phyloP scores from a whole-genome alignment of 2,888 invertebrate species.

The Sinelater perroti region DNA sequence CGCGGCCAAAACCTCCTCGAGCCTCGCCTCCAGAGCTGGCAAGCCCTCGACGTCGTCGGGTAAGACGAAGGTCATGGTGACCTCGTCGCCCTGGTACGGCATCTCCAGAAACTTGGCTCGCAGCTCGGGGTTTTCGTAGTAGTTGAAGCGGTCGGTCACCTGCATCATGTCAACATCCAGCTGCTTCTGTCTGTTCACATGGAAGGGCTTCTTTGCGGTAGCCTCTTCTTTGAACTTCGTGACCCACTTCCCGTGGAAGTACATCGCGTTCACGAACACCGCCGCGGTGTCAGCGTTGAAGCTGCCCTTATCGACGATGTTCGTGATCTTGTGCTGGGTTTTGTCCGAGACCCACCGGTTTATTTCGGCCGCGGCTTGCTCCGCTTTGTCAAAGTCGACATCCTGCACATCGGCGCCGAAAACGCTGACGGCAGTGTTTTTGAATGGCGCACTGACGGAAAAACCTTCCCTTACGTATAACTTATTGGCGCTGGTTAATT shows the following conservation, averaged over 20 bases:
- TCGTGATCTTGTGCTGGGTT: slow-evolving; percentile 51
- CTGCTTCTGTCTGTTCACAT: slow-evolving; percentile 37
- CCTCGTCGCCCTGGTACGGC: slow-evolving; percentile 42
- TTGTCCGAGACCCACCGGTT: no score
- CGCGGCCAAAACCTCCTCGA: slow-evolving; percentile 30
- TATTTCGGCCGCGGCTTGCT: no score
- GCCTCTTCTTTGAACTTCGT: slow-evolving; percentile 37
- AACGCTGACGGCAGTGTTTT: no score
- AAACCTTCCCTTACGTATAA: no score
- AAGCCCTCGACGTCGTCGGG: slow-evolving; percentile 41
- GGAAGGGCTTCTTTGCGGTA: slow-evolving; percentile 47
- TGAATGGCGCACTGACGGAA: no score
- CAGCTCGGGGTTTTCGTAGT: slow-evolving; percentile 29
- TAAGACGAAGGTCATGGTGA: slow-evolving; percentile 41
- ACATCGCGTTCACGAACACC: slow-evolving; percentile 54
- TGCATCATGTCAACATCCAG: slow-evolving; percentile 52
- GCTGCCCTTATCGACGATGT: no score
- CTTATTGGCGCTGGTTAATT: no score
- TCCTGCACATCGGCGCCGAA: no score
- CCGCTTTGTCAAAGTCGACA: no score
- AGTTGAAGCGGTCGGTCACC: slow-evolving; percentile 45
- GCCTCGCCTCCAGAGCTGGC: slow-evolving; percentile 29
- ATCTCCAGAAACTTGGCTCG: slow-evolving; percentile 51
- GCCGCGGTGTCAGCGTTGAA: slow-evolving; percentile 46
- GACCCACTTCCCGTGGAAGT: slow-evolving; percentile 53